A percentile compares a stretch with the other conserved stretches of the same genome.
phyloP scores from a whole-genome alignment of 2,888 invertebrate genomes.

The Anarsia innoxiella region DNA sequence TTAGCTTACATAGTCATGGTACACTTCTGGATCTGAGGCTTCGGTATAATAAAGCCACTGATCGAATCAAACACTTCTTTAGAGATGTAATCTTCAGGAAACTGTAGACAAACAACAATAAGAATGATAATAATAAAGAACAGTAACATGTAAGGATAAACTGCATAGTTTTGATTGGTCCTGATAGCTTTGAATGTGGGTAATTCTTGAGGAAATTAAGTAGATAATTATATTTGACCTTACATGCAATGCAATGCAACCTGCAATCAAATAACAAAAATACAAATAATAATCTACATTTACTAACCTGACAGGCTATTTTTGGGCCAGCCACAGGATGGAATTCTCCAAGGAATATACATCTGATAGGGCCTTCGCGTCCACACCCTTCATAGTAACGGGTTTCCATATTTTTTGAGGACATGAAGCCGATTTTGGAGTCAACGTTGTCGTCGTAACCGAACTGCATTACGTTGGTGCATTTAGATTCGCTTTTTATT shows the following conservation, averaged over 20 bases:
- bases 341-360: slow-evolving; percentile 87
- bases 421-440: slow-evolving; percentile 30
- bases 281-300: too few relatives aligned
- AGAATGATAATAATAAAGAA: too few relatives aligned
- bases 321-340: slow-evolving; percentile 87
- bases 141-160: too few relatives aligned
- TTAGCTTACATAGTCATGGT: slow-evolving; percentile 90
- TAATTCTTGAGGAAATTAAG: too few relatives aligned
- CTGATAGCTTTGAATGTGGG: too few relatives aligned
- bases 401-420: slow-evolving; percentile 58
- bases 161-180: too few relatives aligned
- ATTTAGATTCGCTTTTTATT: slow-evolving; percentile 31
- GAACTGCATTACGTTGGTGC: slow-evolving; percentile 25
- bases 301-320: slow-evolving; percentile 86
- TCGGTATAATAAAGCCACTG: slow-evolving; percentile 96
- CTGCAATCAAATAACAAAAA: too few relatives aligned
- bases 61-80: slow-evolving; percentile 96
- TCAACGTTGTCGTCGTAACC: slow-evolving; percentile 32
- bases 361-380: slow-evolving; percentile 84
- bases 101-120: too few relatives aligned
- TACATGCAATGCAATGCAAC: too few relatives aligned
- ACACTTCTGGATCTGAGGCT: slow-evolving; percentile 91
- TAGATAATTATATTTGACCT: slow-evolving; percentile 1
- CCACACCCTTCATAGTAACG: slow-evolving; percentile 78
- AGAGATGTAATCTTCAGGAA: slow-evolving; percentile 91